These are phyloP conservation scores for Megathymus violae DNA, from an alignment of 1,140 invertebrate species.

Conservation along the genomic window DNA sequence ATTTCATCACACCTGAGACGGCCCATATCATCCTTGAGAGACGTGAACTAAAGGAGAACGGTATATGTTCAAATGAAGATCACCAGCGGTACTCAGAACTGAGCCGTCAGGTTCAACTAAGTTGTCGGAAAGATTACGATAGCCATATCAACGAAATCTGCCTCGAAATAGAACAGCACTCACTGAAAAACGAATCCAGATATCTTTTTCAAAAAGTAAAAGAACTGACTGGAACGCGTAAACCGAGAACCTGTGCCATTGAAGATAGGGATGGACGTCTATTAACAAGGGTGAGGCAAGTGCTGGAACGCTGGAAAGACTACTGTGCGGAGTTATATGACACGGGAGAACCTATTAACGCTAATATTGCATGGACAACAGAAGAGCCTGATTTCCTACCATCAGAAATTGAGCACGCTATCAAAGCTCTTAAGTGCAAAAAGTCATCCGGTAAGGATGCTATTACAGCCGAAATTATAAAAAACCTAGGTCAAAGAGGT, in stretches of 20 bases:
- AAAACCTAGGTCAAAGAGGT: neutral
- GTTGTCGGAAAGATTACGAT: conserved; percentile 16
- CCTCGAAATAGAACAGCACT: conserved; percentile 20
- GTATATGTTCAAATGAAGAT: conserved; percentile 4
- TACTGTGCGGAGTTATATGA: conserved; percentile 31
- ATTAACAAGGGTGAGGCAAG: conserved; percentile 20
- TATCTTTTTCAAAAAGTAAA: conserved; percentile 36
- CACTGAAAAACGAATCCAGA: conserved; percentile 21
- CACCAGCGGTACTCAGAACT: conserved; percentile 3
- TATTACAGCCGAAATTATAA: conserved; percentile 4
- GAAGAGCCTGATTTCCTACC: conserved; percentile 16
- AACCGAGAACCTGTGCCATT: conserved; percentile 19
- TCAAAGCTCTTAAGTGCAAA: conserved; percentile 15
- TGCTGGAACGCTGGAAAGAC: conserved; percentile 30
- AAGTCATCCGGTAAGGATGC: conserved; percentile 3
- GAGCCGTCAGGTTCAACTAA: conserved; percentile 14
- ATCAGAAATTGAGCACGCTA: conserved; percentile 16
- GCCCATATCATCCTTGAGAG: neutral
- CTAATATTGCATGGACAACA: conserved; percentile 3
- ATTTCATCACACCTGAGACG: conserved; percentile 7
- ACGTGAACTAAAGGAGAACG: conserved; percentile 4
- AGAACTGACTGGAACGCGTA: conserved; percentile 26
- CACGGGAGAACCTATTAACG: too few species aligned
- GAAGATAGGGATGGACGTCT: conserved; percentile 22
- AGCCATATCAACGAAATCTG: conserved; percentile 29